Evolutionary conservation across 2,888 invertebrate genomes (phyloP).

Genomic region (Brenthis daphne): DNA sequence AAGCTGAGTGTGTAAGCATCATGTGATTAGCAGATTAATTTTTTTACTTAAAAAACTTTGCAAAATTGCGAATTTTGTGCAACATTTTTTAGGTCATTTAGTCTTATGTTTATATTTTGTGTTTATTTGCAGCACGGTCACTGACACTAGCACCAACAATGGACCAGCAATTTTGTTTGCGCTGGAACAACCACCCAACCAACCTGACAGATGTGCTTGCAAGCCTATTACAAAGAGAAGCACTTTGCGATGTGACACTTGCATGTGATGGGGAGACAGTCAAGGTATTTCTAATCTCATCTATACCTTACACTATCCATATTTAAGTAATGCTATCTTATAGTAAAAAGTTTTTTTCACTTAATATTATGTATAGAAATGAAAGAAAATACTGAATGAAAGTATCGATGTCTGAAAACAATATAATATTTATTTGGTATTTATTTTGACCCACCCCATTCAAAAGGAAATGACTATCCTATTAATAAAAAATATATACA

Average conservation of each 20-base stretch:
- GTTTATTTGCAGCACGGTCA: conserved; percentile 76
- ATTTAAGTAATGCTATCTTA: neutral
- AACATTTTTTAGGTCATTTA: conserved; percentile 45
- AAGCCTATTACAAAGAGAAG: conserved; percentile 92
- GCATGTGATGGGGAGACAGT: conserved; percentile 95
- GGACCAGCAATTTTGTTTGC: conserved; percentile 95
- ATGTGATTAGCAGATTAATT: conserved; percentile 26
- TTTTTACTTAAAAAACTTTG: conserved; percentile 18
- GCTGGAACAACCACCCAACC: conserved; percentile 97
- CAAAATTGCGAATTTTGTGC: conserved; percentile 41
- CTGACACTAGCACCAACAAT: conserved; percentile 83
- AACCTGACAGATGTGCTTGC: conserved; percentile 95
- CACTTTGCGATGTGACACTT: conserved; percentile 95
- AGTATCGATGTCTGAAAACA: too few species aligned
- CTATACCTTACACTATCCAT: neutral
- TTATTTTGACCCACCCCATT: too few species aligned
- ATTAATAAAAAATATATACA: too few species aligned
- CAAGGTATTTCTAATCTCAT: conserved; percentile 76
- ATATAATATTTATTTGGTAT: too few species aligned
- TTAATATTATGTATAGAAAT: neutral
- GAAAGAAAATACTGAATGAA: too few species aligned
- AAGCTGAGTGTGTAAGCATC: conserved; percentile 53
- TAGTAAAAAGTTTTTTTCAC: neutral
- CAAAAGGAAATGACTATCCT: too few species aligned
- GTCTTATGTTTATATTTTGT: conserved; percentile 55